Base-by-base conservation (phyloP, 2,797 vertebrate genomes). In the Lycodopsis pacificus region DNA sequence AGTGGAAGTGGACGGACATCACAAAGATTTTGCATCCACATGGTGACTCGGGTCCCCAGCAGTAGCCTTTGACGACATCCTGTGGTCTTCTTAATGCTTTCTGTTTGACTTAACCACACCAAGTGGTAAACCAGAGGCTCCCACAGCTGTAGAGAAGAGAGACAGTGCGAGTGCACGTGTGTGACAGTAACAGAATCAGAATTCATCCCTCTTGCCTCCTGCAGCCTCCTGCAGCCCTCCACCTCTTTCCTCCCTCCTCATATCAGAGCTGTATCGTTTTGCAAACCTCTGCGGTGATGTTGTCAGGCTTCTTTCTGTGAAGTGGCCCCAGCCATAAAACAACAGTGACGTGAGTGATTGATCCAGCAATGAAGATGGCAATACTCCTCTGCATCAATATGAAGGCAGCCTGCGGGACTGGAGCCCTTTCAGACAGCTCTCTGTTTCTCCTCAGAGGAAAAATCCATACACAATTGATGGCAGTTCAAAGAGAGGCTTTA, bases 391-490 rank as follows among this genome's bases (percentile, higher is more conserved):
- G 93, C 93, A 93, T 95, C 94, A 94, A 94, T 93, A 93, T 93
- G 93, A 93, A 92, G 92, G 92, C 92, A 93, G 93, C 93, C 93
- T 94, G 91, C 91, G 92, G 93, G 93, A 93, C 93, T 93, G 92
- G 91, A 94, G 93, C 91, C 93, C 89, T 93, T 93, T 94, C 92
- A 94, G 94, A 94, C 93, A 92, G 91, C 93, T 94, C 91, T 92
- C 92, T 94, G 94, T 92, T 94, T 94, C 93, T 94, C 92, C 93
- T 95, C 92, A 92, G 91, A 94, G 91, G 92, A 92, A 94, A 95
- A 95, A 95, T 95, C 94, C 93, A 95, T 95, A 95, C 92, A 94
- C 93, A 94, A 95, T 95, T 94, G 94, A 95, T 95, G 94, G 92
- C 91, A 91, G 93, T 94, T 94, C 92, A 94, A 95, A 94, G 92